Evolutionary conservation across 2,113 vertebrate species (phyloP).

Genomic region (Elephas maximus): DNA sequence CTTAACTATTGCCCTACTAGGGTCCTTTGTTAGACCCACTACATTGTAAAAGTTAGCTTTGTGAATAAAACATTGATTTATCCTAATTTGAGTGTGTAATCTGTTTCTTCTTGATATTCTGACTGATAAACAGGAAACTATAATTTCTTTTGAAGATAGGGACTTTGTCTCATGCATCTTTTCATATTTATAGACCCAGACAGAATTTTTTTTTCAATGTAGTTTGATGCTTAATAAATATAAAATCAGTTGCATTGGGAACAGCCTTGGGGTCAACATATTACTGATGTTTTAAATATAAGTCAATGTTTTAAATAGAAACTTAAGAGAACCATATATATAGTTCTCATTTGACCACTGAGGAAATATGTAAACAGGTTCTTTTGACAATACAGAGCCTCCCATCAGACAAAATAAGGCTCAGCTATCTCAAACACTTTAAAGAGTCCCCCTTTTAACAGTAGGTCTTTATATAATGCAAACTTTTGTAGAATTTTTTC

Average conservation of each 20-base stretch:
- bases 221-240: not conserved
- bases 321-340: not conserved
- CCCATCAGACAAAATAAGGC: conserved; percentile 7
- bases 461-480: not conserved
- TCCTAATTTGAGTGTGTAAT: not conserved
- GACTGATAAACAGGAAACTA: not conserved
- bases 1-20: not conserved
- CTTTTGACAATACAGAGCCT: not conserved
- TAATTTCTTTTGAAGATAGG: not conserved
- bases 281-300: not conserved
- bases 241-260: not conserved
- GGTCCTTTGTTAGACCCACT: not conserved
- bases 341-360: not conserved
- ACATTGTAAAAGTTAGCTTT: not conserved
- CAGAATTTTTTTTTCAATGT: not conserved
- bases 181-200: not conserved
- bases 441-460: not conserved
- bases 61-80: not conserved
- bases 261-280: not conserved
- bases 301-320: not conserved
- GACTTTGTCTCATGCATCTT: not conserved
- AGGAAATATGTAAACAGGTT: conserved; percentile 15
- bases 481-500: not conserved
- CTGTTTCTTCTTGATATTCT: not conserved
- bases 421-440: conserved; percentile 33